These are phyloP conservation scores for Gyps fulvus DNA, from an alignment of 2,113 vertebrate species.

Conservation along the genomic window DNA sequence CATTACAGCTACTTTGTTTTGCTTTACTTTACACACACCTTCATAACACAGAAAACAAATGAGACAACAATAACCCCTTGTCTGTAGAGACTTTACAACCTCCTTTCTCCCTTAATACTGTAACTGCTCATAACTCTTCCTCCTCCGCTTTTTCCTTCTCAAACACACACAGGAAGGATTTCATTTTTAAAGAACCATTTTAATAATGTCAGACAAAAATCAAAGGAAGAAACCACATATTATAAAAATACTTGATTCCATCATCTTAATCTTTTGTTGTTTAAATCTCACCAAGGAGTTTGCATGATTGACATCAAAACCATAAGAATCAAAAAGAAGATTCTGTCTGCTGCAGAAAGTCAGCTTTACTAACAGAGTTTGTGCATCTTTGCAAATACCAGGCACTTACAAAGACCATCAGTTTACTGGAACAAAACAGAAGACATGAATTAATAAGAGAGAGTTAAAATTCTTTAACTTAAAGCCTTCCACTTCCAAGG, in stretches of 20 bases:
- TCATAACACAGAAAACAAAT: neutral
- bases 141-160: neutral
- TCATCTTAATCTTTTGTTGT: neutral
- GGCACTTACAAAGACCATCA: neutral
- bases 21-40: neutral
- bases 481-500: neutral
- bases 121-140: neutral
- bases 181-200: neutral
- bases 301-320: neutral
- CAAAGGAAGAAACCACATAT: neutral
- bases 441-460: neutral
- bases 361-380: neutral
- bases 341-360: neutral
- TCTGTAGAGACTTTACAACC: neutral
- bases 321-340: neutral
- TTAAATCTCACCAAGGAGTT: neutral
- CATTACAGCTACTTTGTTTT: neutral
- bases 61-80: neutral
- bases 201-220: neutral
- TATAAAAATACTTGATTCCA: neutral
- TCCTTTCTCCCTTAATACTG: neutral
- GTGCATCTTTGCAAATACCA: neutral
- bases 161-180: neutral
- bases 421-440: neutral
- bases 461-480: neutral